Percentiles rank a stretch among this genome's conserved stretches.
Conservation (phyloP, 2,113 vertebrate species). For the Anoura caudifer region DNA sequence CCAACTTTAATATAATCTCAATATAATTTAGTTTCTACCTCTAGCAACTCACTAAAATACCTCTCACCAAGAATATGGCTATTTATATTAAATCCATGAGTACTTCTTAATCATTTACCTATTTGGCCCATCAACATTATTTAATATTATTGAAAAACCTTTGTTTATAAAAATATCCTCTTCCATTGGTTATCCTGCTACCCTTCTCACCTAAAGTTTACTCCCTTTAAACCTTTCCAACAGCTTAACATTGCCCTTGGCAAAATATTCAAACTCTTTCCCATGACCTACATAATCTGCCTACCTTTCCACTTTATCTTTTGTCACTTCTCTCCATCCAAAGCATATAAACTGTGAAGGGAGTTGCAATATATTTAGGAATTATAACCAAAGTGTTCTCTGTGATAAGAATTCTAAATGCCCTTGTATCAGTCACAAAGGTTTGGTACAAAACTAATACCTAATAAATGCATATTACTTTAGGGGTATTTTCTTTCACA, state of each 20-base stretch:
- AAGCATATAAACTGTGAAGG: neutral
- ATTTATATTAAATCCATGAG: neutral
- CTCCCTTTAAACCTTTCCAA: neutral
- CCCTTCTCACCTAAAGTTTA: neutral
- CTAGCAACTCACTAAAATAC: neutral
- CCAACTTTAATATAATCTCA: neutral
- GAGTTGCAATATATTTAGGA: neutral
- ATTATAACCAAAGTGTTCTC: neutral
- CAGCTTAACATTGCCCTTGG: neutral
- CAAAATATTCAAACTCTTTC: neutral
- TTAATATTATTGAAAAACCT: neutral
- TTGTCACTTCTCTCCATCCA: neutral
- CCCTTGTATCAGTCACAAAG: neutral
- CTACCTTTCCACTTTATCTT: neutral
- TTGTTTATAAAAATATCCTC: neutral
- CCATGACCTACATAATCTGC: neutral
- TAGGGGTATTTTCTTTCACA: neutral
- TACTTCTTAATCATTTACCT: neutral
- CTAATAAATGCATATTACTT: neutral
- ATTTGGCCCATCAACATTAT: neutral
- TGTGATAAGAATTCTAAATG: neutral
- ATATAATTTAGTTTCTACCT: neutral
- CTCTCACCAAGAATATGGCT: neutral
- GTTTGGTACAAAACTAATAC: neutral
- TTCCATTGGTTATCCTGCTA: neutral